Evolutionary conservation across 2,113 vertebrate genomes (phyloP).

Genomic region (Empidonax alnorum): DNA sequence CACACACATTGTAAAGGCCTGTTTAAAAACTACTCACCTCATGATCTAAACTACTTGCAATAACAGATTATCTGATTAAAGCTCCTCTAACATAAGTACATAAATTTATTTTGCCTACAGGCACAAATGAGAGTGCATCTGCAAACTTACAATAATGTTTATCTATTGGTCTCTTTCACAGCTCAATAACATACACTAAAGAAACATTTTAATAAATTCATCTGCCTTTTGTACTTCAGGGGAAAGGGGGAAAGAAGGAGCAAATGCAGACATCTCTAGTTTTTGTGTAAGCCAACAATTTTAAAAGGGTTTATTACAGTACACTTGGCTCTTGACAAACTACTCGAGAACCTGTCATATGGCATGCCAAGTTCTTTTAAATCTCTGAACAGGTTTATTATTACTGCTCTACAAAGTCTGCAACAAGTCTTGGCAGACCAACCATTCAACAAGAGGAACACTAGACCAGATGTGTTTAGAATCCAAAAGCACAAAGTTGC

Average conservation of each 20-base stretch:
- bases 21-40: conserved; percentile 49
- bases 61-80: conserved; percentile 55
- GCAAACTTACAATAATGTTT: conserved; percentile 40
- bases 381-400: conserved; percentile 63
- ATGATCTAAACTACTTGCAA: conserved; percentile 47
- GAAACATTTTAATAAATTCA: conserved; percentile 36
- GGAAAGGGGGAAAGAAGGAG: not conserved
- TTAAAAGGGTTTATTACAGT: conserved; percentile 58
- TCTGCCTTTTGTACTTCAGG: conserved; percentile 26
- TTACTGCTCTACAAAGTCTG: conserved; percentile 48
- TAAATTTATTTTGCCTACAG: conserved; percentile 28
- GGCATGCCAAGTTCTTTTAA: conserved; percentile 57
- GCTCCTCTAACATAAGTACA: conserved; percentile 44
- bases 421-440: conserved; percentile 60
- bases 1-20: conserved; percentile 16
- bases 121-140: conserved; percentile 18
- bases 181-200: conserved; percentile 8
- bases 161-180: conserved; percentile 11
- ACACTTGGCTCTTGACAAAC: conserved; percentile 58
- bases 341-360: conserved; percentile 54
- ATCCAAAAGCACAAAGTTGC: conserved; percentile 34
- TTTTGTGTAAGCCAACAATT: conserved; percentile 40
- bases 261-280: conserved; percentile 30
- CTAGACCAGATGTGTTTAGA: conserved; percentile 58
- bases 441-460: conserved; percentile 42